Evolutionary conservation across 1,140 invertebrate genomes (phyloP).

Genomic region (Drosophila neocordata): DNA sequence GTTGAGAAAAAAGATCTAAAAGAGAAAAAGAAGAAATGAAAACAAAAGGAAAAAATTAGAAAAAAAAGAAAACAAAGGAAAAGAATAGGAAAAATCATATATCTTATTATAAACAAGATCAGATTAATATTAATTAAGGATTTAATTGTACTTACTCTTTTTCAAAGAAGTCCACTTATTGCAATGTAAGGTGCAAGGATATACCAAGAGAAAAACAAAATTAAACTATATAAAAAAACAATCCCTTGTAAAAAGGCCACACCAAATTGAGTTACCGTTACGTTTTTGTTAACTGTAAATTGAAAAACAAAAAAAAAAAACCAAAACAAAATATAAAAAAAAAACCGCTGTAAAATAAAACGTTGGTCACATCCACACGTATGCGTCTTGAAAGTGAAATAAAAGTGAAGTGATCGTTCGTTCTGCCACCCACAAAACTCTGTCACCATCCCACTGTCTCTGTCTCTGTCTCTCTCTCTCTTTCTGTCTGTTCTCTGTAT

Average conservation of each 20-base stretch:
- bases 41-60: no score
- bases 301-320: constrained; percentile 25
- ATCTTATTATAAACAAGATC: no score
- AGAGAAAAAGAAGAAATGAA: no score
- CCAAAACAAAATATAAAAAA: constrained; percentile 4
- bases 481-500: not conserved
- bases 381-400: constrained; percentile 24
- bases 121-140: no score
- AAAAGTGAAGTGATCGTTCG: constrained; percentile 16
- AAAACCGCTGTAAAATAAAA: constrained; percentile 43
- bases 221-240: constrained; percentile 14
- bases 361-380: constrained; percentile 23
- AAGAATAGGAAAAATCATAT: no score
- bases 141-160: no score
- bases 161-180: no score
- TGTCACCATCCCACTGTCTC: constrained; percentile 9
- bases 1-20: no score
- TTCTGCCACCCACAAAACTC: constrained; percentile 30
- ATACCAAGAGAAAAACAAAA: not conserved
- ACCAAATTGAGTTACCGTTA: constrained; percentile 48
- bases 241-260: constrained; percentile 49
- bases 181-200: not conserved
- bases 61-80: no score
- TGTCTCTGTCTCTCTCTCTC: not conserved
- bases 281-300: constrained; percentile 42